Evolutionary conservation across 2,888 invertebrate genomes (phyloP), one percentile per base, ranked within the genome.

Genomic region (Trypoxylon attenuatum): DNA sequence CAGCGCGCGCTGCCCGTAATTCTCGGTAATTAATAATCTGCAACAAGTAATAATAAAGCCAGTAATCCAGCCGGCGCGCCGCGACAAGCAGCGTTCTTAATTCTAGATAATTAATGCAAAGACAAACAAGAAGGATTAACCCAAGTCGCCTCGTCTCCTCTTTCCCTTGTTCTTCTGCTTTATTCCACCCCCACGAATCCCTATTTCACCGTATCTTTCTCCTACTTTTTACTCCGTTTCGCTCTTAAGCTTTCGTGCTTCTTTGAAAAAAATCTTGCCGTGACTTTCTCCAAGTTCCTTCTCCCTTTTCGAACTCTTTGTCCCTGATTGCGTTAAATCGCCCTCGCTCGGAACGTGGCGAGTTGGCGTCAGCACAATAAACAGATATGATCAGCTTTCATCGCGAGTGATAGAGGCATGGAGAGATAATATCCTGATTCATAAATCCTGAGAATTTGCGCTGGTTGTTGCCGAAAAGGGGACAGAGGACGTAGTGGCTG

Each of bases 51-150:
- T 84, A 86, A 84, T 84, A 84, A 84, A 85, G 84, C 75, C 80
- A 72, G 82, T 85, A 86, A 87, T 87, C 85, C 84, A 80, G 78
- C 73, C 76, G 78, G 75, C 69, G 58, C 70, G 79, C 78, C 79
- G 77, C 76, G 76, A 74, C 77, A 73, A 76, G 76, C 80, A 63
- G 72, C 78, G 76, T 83, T 85, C 84, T 86, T 85, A 85, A 86
- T 87, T 86, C 85, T 82, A 79, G 81, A 83, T 87, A 87, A 86
- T 87, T 86, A 87, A 87, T 85, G 82, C 82, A 84, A 84, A 84
- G 85, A 84, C 85, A 86, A 87, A 84, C 83, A 86, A 82, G 82
- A 81, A 83, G 82, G 82, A 84, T 82, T 83, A 81, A 79, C 63
- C 54, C 33, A 53, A 62, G 38, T 33, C 25, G 43, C 42, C 59